phyloP scores from a whole-genome alignment of 2,797 vertebrate genomes.

The Thalassophryne amazonica region DNA sequence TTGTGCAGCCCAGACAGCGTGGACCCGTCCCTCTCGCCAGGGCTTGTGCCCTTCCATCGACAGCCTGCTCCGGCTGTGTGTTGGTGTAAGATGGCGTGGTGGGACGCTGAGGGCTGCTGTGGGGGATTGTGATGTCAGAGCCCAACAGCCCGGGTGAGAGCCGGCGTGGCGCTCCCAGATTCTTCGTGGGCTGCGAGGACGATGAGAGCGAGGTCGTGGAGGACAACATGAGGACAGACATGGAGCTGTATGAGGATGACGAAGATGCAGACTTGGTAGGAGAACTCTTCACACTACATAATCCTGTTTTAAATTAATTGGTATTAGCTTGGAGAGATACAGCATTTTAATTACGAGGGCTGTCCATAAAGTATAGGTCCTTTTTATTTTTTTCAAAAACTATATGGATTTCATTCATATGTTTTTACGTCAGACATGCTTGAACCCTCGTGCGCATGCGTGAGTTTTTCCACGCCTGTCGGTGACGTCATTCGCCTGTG shows the following conservation, averaged over 20 bases:
- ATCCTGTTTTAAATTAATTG: neutral
- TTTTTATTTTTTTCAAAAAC: too few species aligned
- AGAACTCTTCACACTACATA: neutral
- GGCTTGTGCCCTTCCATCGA: slow-evolving; percentile 46
- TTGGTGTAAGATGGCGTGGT: slow-evolving; percentile 79
- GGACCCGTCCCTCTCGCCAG: slow-evolving; percentile 28
- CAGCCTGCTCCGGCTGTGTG: slow-evolving; percentile 54
- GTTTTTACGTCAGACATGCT: too few species aligned
- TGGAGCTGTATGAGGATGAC: slow-evolving; percentile 92
- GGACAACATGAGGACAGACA: slow-evolving; percentile 86
- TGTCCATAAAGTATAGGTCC: too few species aligned
- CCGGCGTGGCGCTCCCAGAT: slow-evolving; percentile 87
- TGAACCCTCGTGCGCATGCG: too few species aligned
- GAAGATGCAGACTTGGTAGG: slow-evolving; percentile 86
- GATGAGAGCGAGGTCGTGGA: slow-evolving; percentile 91
- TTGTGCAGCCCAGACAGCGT: slow-evolving; percentile 11
- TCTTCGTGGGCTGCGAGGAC: slow-evolving; percentile 97
- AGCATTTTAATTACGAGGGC: too few species aligned
- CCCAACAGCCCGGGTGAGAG: slow-evolving; percentile 89
- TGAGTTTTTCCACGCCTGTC: too few species aligned
- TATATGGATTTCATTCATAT: too few species aligned
- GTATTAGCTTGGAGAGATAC: neutral
- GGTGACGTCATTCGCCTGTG: too few species aligned
- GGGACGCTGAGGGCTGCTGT: slow-evolving; percentile 82
- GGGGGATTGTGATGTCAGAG: slow-evolving; percentile 92